phyloP scores from a whole-genome alignment of 2,888 invertebrate genomes.

The Hypsopygia costalis region DNA sequence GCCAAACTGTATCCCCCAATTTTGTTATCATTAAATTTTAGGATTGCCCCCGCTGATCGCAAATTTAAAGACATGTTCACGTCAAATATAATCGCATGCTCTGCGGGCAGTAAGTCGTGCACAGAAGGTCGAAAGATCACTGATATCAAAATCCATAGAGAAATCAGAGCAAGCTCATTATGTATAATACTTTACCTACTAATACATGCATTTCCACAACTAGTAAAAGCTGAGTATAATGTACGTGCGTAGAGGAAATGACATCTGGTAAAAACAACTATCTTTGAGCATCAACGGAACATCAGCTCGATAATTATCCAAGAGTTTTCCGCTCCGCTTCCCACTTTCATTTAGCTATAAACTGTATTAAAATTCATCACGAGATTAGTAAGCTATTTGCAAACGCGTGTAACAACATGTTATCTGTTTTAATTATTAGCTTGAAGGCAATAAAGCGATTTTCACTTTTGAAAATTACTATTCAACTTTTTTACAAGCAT shows the following conservation, averaged over 20 bases:
- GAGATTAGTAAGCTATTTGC: conserved; percentile 14
- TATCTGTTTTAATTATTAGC: conserved; percentile 11
- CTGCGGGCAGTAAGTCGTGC: no score
- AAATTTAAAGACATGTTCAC: no score
- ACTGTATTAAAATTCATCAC: conserved; percentile 27
- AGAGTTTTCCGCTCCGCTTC: conserved; percentile 46
- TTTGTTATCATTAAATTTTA: no score
- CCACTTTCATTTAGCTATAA: conserved; percentile 52
- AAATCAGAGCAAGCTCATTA: no score
- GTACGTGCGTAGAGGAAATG: conserved; percentile 2
- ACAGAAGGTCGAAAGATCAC: no score
- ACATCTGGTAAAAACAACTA: conserved; percentile 5
- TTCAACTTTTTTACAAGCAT: no score
- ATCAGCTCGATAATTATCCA: conserved; percentile 12
- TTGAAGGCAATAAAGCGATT: conserved; percentile 10
- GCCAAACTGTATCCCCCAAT: no score
- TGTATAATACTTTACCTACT: no score
- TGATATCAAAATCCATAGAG: no score
- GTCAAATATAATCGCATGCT: no score
- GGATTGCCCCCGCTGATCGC: no score
- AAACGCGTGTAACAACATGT: conserved; percentile 4
- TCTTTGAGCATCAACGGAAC: conserved; percentile 9
- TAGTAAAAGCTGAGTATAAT: neutral
- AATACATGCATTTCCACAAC: no score
- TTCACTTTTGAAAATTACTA: conserved; percentile 19